Evolutionary conservation across 2,797 vertebrate genomes (phyloP), one percentile per base, ranked within the genome.

Genomic region (Sphaeramia orbicularis): DNA sequence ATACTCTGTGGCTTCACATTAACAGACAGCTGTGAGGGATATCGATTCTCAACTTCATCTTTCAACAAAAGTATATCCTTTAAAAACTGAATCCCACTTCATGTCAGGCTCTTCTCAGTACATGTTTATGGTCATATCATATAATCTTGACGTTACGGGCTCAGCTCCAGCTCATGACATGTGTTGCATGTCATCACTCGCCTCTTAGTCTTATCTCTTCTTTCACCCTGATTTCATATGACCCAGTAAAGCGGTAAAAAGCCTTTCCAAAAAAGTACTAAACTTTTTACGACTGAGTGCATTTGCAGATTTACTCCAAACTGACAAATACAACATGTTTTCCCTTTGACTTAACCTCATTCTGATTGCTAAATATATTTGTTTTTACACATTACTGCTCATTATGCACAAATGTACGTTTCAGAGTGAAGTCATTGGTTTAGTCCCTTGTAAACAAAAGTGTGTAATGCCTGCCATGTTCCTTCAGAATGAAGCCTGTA

Each of bases 391-490:
- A 50, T 30, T 14, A 40, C 43, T 14, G 35, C 16, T 15, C 24
- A 32, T 57, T 57, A 57, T 27, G 44, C 55, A 57, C 44, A 43
- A 57, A 21, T 43, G 60, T 30, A 13, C 50, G 52, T 69, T 43
- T 53, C 55, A 36, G 40, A 60, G 57, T 78, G 57, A 81, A 82
- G 64, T 77, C 74, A 73, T 78, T 50, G 56, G 51, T 76, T 71
- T 71, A 68, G 27, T 59, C 37, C 52, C 57, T 49, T 63, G 66
- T 85, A 75, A 89, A 87, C 76, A 85, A 85, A 76, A 27, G 44
- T 43, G 64, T 64, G 18, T 72, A 75, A 72, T 66, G 54, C 56
- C 32, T 48, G 65, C 54, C 57, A 59, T 73, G 65, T 64, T 74
- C 65, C 63, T 72, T 57, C 24, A 53, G 21, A 78, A 52, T 51